These are phyloP conservation scores for Hassar affinis DNA, from an alignment of 2,113 vertebrate species.

Conservation along the genomic window DNA sequence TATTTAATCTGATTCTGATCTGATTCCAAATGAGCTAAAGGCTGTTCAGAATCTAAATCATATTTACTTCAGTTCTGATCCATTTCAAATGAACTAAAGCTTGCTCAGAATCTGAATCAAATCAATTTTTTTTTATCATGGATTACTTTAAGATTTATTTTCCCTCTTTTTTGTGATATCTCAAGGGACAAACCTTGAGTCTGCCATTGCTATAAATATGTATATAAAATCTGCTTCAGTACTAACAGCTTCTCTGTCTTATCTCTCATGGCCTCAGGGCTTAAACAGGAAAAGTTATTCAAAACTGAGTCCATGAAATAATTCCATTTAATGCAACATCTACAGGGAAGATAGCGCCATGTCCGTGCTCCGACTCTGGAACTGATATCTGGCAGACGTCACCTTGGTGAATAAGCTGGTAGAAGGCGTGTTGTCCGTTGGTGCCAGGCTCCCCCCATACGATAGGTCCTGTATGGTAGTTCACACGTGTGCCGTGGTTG, in stretches of 20 bases:
- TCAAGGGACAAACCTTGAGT: neutral
- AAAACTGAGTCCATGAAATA: neutral
- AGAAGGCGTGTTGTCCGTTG: slow-evolving; percentile 96
- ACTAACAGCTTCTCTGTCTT: neutral
- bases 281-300: neutral
- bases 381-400: slow-evolving; percentile 6
- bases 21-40: neutral
- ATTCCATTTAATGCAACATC: neutral
- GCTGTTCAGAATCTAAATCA: neutral
- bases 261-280: neutral
- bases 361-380: neutral
- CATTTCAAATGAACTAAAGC: neutral
- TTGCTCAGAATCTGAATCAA: neutral
- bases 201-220: neutral
- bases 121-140: no score
- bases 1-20: neutral
- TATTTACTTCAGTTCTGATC: neutral
- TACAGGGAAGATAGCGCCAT: neutral
- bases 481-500: slow-evolving; percentile 79
- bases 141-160: neutral
- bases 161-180: neutral
- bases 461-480: slow-evolving; percentile 89
- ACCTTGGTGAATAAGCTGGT: slow-evolving; percentile 99
- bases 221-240: neutral
- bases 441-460: slow-evolving; percentile 98